A percentile compares a stretch with the other conserved stretches of the same genome.
phyloP scores from a whole-genome alignment of 2,113 vertebrate genomes.

The Prietella phreatophila region DNA sequence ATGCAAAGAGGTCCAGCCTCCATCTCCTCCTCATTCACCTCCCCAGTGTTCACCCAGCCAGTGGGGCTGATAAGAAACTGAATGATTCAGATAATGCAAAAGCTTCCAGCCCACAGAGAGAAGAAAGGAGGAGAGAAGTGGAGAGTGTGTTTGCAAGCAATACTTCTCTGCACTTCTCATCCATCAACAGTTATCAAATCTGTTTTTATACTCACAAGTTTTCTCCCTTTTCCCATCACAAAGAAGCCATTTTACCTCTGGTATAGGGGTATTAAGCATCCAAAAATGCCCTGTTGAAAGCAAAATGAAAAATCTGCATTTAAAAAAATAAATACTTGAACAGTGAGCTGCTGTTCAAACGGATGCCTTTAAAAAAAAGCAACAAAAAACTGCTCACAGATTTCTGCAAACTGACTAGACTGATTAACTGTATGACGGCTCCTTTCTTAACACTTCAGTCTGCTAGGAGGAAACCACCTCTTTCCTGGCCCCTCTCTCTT shows the following conservation, averaged over 20 bases:
- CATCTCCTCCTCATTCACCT: slow-evolving; percentile 23
- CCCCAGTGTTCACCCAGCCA: slow-evolving; percentile 9
- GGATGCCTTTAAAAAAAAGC: slow-evolving; percentile 7
- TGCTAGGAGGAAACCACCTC: slow-evolving; percentile 30
- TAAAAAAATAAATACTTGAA: slow-evolving; percentile 54
- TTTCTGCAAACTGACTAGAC: slow-evolving; percentile 15
- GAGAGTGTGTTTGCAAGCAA: slow-evolving; percentile 45
- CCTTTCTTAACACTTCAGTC: neutral
- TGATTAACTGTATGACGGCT: neutral
- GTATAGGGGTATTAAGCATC: slow-evolving; percentile 19
- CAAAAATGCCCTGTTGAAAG: slow-evolving; percentile 26
- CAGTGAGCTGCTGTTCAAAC: slow-evolving; percentile 35
- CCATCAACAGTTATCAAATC: slow-evolving; percentile 16
- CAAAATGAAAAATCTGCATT: slow-evolving; percentile 33
- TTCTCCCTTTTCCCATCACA: slow-evolving; percentile 23
- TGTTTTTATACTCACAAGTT: slow-evolving; percentile 2
- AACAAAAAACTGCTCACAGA: slow-evolving; percentile 12
- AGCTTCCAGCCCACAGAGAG: slow-evolving; percentile 35
- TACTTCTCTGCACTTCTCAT: slow-evolving; percentile 34
- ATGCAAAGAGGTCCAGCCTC: slow-evolving; percentile 25
- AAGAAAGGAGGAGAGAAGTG: slow-evolving; percentile 27
- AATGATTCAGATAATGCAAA: slow-evolving; percentile 23
- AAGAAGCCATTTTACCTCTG: slow-evolving; percentile 39
- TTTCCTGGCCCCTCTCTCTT: neutral
- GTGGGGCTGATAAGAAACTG: slow-evolving; percentile 23